Evolutionary conservation across 2,113 vertebrate genomes (phyloP).

Genomic region (Cyanoliseus patagonus): DNA sequence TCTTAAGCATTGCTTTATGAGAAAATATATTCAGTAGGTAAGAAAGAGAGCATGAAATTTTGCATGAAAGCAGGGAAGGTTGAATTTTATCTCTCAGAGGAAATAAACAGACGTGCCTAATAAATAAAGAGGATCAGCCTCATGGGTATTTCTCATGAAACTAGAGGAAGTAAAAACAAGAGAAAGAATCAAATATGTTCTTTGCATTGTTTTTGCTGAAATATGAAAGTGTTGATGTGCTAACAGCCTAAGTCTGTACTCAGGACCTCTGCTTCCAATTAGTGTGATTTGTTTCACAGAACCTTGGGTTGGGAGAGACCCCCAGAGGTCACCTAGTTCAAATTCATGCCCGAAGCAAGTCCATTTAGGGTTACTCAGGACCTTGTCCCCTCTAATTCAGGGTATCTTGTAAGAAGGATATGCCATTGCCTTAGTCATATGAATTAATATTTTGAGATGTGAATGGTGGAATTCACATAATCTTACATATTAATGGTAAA

Average conservation of each 20-base stretch:
- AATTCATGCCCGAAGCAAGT: not conserved
- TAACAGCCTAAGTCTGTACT: not conserved
- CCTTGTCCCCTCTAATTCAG: not conserved
- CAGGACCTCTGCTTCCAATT: not conserved
- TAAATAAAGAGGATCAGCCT: not conserved
- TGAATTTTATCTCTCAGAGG: not conserved
- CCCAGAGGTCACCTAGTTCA: not conserved
- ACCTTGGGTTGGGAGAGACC: fast-evolving
- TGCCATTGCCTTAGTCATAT: not conserved
- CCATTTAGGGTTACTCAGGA: not conserved
- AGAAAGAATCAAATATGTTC: not conserved
- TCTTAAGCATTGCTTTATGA: not conserved
- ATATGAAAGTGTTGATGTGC: not conserved
- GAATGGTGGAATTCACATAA: not conserved
- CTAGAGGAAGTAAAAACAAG: not conserved
- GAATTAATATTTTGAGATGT: not conserved
- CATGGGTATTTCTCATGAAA: not conserved
- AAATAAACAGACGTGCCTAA: not conserved
- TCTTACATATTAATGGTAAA: not conserved
- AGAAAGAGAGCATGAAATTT: not conserved
- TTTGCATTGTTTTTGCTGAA: not conserved
- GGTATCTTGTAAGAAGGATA: not conserved
- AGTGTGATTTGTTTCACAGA: not conserved
- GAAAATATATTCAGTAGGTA: not conserved
- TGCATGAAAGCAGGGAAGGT: not conserved